A percentile compares a stretch with the other conserved stretches of the same genome.
These are phyloP conservation scores for Quadroppia sp. DNA, from an alignment of 2,888 invertebrate genomes.

Conservation along the genomic window DNA sequence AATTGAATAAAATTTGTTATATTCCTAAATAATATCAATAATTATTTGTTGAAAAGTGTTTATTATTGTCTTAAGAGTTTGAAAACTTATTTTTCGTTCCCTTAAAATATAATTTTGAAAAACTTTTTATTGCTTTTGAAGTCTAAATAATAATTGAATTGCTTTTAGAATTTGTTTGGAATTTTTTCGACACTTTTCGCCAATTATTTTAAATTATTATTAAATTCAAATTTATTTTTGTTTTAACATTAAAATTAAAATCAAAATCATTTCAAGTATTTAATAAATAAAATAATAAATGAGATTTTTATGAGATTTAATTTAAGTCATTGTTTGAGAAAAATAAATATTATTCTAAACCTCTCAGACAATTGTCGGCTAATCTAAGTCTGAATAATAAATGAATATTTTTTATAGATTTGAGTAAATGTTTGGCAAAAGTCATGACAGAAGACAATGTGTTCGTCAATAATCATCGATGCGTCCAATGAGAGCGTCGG, in stretches of 20 bases:
- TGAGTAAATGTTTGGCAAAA: conserved; percentile 5
- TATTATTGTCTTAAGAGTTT: background rate
- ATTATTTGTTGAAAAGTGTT: background rate
- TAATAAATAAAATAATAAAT: no score
- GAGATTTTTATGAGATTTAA: no score
- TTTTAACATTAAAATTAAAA: no score
- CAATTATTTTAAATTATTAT: no score
- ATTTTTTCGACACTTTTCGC: no score
- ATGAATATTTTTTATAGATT: conserved; percentile 22
- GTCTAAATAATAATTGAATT: no score
- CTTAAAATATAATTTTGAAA: background rate
- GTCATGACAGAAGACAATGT: conserved; percentile 27
- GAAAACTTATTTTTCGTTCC: background rate
- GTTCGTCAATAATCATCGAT: conserved; percentile 13
- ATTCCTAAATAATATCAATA: background rate
- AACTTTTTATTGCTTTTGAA: conserved; percentile 1
- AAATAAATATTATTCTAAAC: no score
- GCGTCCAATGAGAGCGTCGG: conserved; percentile 6
- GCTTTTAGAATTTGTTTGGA: no score
- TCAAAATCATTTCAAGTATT: no score
- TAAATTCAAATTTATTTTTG: no score
- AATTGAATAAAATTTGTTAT: background rate
- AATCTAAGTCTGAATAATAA: background rate
- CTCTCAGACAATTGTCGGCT: no score
- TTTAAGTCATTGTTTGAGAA: no score